Evolutionary conservation across 1,140 invertebrate species (phyloP).

Genomic region (Dreissena rostriformis): DNA sequence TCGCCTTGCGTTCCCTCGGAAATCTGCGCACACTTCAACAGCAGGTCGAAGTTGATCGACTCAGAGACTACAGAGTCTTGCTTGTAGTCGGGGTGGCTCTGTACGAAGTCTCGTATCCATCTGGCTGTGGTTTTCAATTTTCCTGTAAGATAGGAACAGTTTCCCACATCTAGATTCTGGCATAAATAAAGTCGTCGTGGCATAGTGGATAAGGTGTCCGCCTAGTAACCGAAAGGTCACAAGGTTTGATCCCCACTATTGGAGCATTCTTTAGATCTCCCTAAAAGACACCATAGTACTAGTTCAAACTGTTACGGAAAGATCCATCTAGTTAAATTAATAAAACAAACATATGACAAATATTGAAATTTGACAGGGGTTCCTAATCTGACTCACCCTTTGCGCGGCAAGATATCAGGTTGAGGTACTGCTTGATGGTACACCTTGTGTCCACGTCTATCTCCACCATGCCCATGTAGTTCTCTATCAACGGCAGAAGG

Average conservation of each 20-base stretch:
- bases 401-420: conserved; percentile 94
- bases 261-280: no score
- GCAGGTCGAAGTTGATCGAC: conserved; percentile 95
- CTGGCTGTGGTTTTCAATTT: conserved; percentile 81
- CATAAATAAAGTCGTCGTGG: not conserved
- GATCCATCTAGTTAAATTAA: no score
- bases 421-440: conserved; percentile 97
- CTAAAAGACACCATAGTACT: no score
- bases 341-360: no score
- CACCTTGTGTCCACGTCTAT: conserved; percentile 86
- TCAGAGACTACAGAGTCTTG: conserved; percentile 95
- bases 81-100: conserved; percentile 93
- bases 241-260: no score
- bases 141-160: conserved; percentile 66
- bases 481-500: conserved; percentile 95
- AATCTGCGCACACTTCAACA: conserved; percentile 84
- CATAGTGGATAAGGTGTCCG: no score
- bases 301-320: no score
- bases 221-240: no score
- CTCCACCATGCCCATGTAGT: conserved; percentile 85
- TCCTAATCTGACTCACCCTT: conserved; percentile 86
- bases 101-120: conserved; percentile 96
- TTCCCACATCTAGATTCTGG: not conserved
- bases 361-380: no score
- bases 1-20: conserved; percentile 42